Evolutionary conservation across 2,113 vertebrate genomes (phyloP).

Genomic region (Paramormyrops kingsleyae): DNA sequence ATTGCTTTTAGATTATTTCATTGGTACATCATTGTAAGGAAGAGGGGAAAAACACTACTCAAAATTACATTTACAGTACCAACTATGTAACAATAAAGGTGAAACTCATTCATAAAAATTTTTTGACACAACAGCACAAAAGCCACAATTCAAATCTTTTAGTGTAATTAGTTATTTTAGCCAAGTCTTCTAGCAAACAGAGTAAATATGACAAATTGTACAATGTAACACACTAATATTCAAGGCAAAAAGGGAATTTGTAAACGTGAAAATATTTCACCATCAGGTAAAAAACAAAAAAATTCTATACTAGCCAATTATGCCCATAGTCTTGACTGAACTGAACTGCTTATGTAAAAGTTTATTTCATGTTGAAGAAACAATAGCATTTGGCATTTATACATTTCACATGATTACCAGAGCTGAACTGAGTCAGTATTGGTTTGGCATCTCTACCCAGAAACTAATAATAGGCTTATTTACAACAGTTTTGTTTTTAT

Average conservation of each 20-base stretch:
- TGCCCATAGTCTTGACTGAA: background rate
- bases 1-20: background rate
- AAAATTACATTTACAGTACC: background rate
- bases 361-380: background rate
- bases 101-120: background rate
- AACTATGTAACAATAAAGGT: background rate
- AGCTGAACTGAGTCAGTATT: background rate
- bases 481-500: background rate
- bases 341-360: background rate
- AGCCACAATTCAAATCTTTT: background rate
- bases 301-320: background rate
- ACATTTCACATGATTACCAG: background rate
- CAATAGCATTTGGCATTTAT: background rate
- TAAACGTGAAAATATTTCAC: background rate
- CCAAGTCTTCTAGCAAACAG: background rate
- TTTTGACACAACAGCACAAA: background rate
- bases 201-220: background rate
- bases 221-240: background rate
- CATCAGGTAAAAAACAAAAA: background rate
- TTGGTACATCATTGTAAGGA: background rate
- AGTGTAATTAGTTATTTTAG: background rate
- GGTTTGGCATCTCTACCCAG: background rate
- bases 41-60: background rate
- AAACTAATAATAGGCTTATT: background rate
- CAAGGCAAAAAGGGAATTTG: background rate